phyloP scores from a whole-genome alignment of 1,140 invertebrate genomes.

The Sitophilus oryzae region DNA sequence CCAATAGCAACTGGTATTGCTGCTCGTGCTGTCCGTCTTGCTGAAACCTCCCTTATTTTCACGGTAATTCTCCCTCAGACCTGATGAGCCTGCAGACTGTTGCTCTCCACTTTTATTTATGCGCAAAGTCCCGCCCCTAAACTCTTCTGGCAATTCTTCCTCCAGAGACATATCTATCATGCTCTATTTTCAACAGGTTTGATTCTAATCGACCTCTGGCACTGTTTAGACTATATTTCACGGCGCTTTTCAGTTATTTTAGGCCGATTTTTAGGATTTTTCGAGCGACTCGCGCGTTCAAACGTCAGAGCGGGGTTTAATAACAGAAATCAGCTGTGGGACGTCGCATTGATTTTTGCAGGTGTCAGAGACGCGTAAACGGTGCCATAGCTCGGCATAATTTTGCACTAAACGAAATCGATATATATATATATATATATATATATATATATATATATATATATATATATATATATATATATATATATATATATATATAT shows the following conservation, averaged over 20 bases:
- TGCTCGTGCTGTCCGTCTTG: conserved; percentile 24
- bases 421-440: too few species aligned
- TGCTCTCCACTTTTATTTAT: conserved; percentile 27
- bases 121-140: conserved; percentile 37
- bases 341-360: conserved; percentile 4
- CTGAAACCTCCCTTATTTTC: conserved; percentile 21
- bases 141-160: conserved; percentile 38
- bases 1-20: conserved; percentile 34
- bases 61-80: conserved; percentile 17
- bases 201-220: background rate
- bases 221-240: background rate
- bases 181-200: conserved; percentile 1
- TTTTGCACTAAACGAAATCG: too few species aligned
- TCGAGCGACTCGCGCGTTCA: background rate
- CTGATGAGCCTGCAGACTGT: conserved; percentile 22
- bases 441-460: too few species aligned
- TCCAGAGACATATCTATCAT: conserved; percentile 32
- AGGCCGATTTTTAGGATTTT: background rate
- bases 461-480: too few species aligned
- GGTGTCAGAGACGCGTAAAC: background rate
- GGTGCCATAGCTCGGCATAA: too few species aligned
- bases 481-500: too few species aligned
- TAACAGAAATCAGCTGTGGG: conserved; percentile 26
- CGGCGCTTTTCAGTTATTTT: conserved; percentile 4
- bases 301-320: conserved; percentile 7